Conservation (phyloP, 2,113 vertebrate genomes). For the Castor canadensis region DNA sequence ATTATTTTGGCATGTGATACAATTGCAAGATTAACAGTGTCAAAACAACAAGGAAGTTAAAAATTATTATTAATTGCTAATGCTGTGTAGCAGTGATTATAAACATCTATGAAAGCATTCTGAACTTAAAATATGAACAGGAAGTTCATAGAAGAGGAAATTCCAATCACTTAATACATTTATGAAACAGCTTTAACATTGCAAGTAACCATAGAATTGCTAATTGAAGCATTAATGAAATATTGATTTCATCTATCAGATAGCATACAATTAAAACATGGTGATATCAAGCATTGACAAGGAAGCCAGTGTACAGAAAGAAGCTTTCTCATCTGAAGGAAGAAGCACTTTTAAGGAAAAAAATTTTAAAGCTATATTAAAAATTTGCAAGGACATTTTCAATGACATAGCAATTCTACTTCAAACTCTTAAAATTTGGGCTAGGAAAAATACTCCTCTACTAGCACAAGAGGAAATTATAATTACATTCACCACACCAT, state of each 20-base stretch:
- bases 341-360: not conserved
- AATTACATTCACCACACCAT: not conserved
- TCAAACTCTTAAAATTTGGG: not conserved
- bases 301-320: not conserved
- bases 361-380: too few relatives aligned
- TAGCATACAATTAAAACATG: constrained; percentile 15
- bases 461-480: not conserved
- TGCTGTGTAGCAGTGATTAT: not conserved
- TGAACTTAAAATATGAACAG: not conserved
- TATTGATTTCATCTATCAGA: not conserved
- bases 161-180: not conserved
- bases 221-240: not conserved
- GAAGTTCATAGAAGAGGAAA: not conserved
- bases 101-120: not conserved
- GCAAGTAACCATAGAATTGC: not conserved
- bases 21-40: not conserved
- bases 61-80: constrained; percentile 39
- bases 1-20: not conserved
- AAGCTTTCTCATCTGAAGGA: not conserved
- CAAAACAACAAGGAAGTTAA: not conserved
- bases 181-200: not conserved
- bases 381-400: too few relatives aligned
- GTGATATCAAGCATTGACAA: not conserved
- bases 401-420: not conserved
- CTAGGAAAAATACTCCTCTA: not conserved